phyloP scores from a whole-genome alignment of 2,113 vertebrate genomes.

The Coregonus clupeaformis region DNA sequence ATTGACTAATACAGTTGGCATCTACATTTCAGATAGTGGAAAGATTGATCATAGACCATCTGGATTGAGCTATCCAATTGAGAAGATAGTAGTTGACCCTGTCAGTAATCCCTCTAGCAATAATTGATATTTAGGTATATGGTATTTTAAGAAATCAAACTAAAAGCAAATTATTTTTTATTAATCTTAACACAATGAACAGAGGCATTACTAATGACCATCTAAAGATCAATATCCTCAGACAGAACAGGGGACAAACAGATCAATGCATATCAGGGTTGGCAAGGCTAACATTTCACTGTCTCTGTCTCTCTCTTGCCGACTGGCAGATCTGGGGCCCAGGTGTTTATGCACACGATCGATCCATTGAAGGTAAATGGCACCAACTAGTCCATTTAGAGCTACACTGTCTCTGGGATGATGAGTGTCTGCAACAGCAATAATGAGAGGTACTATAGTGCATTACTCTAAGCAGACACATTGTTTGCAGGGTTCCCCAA shows the following conservation, averaged over 20 bases:
- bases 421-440: slow-evolving; percentile 2
- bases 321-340: no score
- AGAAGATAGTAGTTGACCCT: no score
- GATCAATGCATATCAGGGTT: slow-evolving; percentile 13
- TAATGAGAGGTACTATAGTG: not conserved
- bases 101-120: no score
- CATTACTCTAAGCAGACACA: not conserved
- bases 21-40: no score
- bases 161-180: no score
- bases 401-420: slow-evolving; percentile 1
- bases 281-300: not conserved
- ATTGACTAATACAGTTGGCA: no score
- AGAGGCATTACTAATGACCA: not conserved
- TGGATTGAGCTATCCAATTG: no score
- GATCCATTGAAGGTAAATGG: slow-evolving; percentile 23
- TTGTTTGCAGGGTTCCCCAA: not conserved
- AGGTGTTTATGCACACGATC: not conserved
- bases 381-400: slow-evolving; percentile 23
- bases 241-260: slow-evolving; percentile 17
- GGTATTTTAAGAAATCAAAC: no score
- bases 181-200: not conserved
- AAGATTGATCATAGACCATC: no score
- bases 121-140: no score
- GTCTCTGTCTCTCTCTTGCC: not conserved
- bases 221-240: not conserved